A percentile compares a stretch with the other conserved stretches of the same genome.
phyloP scores from a whole-genome alignment of 2,888 invertebrate species.

The Lingula anatina region DNA sequence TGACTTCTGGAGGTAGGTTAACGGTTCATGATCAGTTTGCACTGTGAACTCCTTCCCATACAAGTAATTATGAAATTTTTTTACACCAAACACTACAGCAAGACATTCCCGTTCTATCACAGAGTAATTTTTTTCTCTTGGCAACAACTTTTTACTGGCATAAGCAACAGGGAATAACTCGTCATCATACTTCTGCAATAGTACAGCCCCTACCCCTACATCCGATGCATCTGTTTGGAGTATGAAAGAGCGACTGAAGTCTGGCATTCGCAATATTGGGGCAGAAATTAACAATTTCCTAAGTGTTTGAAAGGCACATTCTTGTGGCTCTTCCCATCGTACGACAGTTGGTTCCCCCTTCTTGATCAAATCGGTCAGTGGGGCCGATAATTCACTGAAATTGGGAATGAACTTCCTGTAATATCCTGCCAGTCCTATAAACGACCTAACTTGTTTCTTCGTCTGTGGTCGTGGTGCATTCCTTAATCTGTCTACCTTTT shows the following conservation, averaged over 20 bases:
- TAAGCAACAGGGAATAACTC: constrained; percentile 19
- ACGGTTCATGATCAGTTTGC: too few species aligned
- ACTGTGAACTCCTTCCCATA: too few species aligned
- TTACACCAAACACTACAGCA: too few species aligned
- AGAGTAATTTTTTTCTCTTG: constrained; percentile 17
- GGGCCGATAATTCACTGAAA: constrained; percentile 11
- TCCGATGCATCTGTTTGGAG: constrained; percentile 22
- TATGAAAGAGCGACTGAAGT: constrained; percentile 13
- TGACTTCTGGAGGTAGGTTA: too few species aligned
- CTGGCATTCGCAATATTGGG: constrained; percentile 17
- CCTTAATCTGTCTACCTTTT: constrained; percentile 8
- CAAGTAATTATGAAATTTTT: too few species aligned
- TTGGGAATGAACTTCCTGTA: constrained; percentile 15
- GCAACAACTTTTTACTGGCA: constrained; percentile 16
- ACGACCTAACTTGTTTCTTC: constrained; percentile 10
- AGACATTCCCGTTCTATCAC: constrained; percentile 20
- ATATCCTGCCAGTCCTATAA: constrained; percentile 12
- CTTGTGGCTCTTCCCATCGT: constrained; percentile 5
- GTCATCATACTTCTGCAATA: constrained; percentile 15
- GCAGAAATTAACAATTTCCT: constrained; percentile 6
- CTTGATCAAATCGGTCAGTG: constrained; percentile 11
- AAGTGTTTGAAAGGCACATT: constrained; percentile 10
- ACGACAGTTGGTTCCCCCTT: constrained; percentile 6
- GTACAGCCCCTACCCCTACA: constrained; percentile 22
- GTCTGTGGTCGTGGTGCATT: constrained; percentile 9